phyloP scores from a whole-genome alignment of 1,140 invertebrate species.

The Triops cancriformis region DNA sequence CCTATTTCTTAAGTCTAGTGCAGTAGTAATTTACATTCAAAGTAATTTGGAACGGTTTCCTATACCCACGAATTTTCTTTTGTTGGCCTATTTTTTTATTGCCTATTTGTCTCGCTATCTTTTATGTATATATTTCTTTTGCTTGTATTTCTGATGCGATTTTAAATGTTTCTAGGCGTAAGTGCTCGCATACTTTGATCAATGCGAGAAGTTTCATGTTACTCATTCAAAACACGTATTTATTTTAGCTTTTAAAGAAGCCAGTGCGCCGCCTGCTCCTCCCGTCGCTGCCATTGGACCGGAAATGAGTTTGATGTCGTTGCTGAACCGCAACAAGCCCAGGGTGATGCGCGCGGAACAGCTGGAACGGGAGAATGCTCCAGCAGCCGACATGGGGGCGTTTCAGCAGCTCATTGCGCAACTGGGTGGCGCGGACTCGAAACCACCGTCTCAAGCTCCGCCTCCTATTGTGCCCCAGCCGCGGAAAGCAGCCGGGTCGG shows the following conservation, averaged over 20 bases:
- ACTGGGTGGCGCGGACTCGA: not conserved
- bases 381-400: not conserved
- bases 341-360: not conserved
- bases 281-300: not conserved
- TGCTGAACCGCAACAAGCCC: constrained; percentile 4
- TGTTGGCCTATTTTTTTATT: too few species aligned
- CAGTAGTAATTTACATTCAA: too few species aligned
- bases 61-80: too few species aligned
- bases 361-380: not conserved
- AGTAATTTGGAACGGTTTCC: too few species aligned
- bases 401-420: not conserved
- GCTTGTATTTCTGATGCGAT: too few species aligned
- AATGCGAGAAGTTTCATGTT: too few species aligned
- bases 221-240: too few species aligned
- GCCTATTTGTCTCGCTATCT: too few species aligned
- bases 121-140: too few species aligned
- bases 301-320: not conserved
- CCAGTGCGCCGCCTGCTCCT: not conserved
- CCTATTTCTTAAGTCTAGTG: too few species aligned
- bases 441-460: not conserved
- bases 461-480: not conserved
- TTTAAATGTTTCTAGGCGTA: too few species aligned
- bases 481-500: not conserved
- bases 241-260: not conserved
- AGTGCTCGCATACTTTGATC: too few species aligned